Percentiles rank a stretch among this genome's conserved stretches.
Conservation (phyloP, 2,888 invertebrate species). For the Eupithecia centaureata region DNA sequence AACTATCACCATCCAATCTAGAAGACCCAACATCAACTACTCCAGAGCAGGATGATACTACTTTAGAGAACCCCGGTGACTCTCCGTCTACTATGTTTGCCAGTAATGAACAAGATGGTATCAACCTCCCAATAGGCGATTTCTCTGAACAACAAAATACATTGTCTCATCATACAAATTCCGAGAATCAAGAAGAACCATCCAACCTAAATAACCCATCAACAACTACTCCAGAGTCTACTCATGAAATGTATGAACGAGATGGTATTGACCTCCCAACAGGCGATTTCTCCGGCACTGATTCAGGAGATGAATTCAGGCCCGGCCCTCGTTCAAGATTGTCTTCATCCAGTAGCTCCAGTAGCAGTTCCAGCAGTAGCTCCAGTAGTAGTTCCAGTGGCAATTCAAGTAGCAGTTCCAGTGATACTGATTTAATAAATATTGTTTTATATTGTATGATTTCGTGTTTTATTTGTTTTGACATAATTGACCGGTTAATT, state of each 20-base stretch:
- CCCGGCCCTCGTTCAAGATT: slow-evolving; percentile 20
- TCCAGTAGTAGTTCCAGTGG: slow-evolving; percentile 25
- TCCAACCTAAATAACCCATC: slow-evolving; percentile 13
- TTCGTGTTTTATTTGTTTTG: slow-evolving; percentile 17
- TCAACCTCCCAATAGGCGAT: slow-evolving; percentile 29
- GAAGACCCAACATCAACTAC: slow-evolving; percentile 10
- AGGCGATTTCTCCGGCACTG: slow-evolving; percentile 32
- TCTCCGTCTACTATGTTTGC: slow-evolving; percentile 14
- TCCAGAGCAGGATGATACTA: slow-evolving; percentile 12
- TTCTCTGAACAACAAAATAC: slow-evolving; percentile 19
- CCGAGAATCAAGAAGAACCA: slow-evolving; percentile 15
- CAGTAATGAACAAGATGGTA: slow-evolving; percentile 14
- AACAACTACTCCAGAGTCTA: slow-evolving; percentile 21
- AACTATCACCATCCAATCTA: slow-evolving; percentile 6
- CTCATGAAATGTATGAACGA: slow-evolving; percentile 12
- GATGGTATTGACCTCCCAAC: slow-evolving; percentile 24
- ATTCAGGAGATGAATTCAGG: slow-evolving; percentile 34
- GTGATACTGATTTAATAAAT: slow-evolving; percentile 22
- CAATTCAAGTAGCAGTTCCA: slow-evolving; percentile 27
- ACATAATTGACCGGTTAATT: slow-evolving; percentile 16
- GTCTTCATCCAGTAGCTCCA: slow-evolving; percentile 28
- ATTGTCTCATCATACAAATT: slow-evolving; percentile 16
- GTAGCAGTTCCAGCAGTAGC: slow-evolving; percentile 25
- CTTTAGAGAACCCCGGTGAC: slow-evolving; percentile 16
- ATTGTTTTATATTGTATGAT: slow-evolving; percentile 8